Base-by-base conservation (phyloP, 2,888 invertebrate genomes). In the Patella pellucida region DNA sequence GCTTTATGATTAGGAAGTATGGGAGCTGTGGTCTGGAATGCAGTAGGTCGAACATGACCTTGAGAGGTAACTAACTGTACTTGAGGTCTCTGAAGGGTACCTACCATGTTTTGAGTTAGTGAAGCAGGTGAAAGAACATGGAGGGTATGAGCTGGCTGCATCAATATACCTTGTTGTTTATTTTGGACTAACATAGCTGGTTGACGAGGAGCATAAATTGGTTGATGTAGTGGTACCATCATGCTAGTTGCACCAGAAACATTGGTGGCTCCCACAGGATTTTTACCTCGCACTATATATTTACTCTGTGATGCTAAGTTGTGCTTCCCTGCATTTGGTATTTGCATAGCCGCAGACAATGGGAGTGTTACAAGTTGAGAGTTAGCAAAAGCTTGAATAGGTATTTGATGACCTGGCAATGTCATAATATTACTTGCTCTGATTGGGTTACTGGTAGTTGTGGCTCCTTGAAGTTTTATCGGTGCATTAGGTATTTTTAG, bases 151-250 rank as follows among this genome's bases (percentile, higher is more conserved):
- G 62, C 62, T 23, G 62, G 62, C 23, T 62, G 62, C 62, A 62
- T 62, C 23, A 62, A 23, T 62, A 62, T 62, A 23, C 62, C 62
- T 23, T 19, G 23, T 19, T 62, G 62, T 62, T 62, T 62, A 23
- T 62, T 62, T 62, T 62, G 62, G 11, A 62, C 23, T 4, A 62
- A 62, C 72, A 72, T 72, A 15, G 72, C 72, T 15, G 19, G 72
- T 50, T 72, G 72, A 23, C 50, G 27, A 9, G 51, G 68, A 16
- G 15, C 50, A 3, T 67, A 23, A 50, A 50, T 23, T 15, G 62
- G 62, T 15, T 56, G 72, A 72, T 19, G 54, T 11, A 68, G 50
- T 27, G 51, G 62, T 19, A 67, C 19, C 19, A 71, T 31, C 52
- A 54, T 52, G 54, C 71, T 71, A 16, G 71, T 73, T 41, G 52